phyloP scores from a whole-genome alignment of 2,797 vertebrate genomes.

The Poecilia gillii region DNA sequence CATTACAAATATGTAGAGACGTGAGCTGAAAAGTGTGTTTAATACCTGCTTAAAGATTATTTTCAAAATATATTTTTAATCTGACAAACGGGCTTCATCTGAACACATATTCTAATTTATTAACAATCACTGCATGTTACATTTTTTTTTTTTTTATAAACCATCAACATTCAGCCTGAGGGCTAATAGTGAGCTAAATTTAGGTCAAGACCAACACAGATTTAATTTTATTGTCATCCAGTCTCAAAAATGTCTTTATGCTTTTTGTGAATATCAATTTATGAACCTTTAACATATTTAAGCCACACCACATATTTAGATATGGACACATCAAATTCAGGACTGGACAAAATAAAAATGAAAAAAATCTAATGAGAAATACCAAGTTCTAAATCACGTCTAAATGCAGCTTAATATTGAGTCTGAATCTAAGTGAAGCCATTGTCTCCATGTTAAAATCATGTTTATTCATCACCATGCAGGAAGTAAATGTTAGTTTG shows the following conservation, averaged over 20 bases:
- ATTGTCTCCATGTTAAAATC: background rate
- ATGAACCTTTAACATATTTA: background rate
- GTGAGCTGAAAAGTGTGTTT: too few relatives aligned
- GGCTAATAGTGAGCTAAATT: background rate
- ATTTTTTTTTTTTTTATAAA: background rate
- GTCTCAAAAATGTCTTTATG: background rate
- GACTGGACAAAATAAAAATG: background rate
- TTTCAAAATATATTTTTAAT: too few relatives aligned
- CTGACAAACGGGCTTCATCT: too few relatives aligned
- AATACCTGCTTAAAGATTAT: too few relatives aligned
- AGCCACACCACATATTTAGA: background rate
- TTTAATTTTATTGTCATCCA: background rate
- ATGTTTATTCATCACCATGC: background rate
- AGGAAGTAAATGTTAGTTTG: background rate
- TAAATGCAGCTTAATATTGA: background rate
- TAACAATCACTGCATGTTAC: too few relatives aligned
- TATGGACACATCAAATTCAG: background rate
- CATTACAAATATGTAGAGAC: too few relatives aligned
- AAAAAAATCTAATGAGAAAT: background rate
- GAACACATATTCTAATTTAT: too few relatives aligned
- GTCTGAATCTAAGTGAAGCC: background rate
- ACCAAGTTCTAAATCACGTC: background rate
- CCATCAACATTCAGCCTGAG: background rate
- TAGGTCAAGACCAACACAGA: background rate
- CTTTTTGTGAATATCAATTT: background rate